Evolutionary conservation across 1,140 invertebrate genomes (phyloP), one percentile per base, ranked within the genome.

Genomic region (Zaprionus inermis): DNA sequence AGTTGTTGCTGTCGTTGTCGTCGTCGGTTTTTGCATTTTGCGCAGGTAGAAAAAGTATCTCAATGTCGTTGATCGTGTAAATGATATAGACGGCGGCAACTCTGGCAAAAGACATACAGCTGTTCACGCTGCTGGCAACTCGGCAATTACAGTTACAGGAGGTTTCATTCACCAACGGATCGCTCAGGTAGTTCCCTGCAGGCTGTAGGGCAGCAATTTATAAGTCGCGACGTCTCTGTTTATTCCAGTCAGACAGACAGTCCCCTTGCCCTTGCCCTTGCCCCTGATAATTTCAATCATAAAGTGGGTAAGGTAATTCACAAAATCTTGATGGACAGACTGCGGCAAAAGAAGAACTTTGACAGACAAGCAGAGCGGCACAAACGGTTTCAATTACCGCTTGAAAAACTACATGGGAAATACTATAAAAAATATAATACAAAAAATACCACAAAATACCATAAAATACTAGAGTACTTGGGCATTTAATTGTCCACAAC

Each of bases 21-120:
- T 5, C 10, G 30, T 9, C 30, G 30, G 10, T 32, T 32, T 32
- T 32, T 32, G 30, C 16, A 56, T 79, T 83, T 58, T 78, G 75
- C 76, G 77, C 83, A 81, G 72, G 74, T 76, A 65, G 30, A 63
- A 73, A 72, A 67, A 60, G 70, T 77, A 79, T 74, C 75, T 81
- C 55, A 60, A 46, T 72, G 67, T 61, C 70, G 36, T 54, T 38
- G 44, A 32, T 22, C 32, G 57, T 71, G 84, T 83, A 80, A 84
- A 72, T 72, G 77, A 80, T 89, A 88, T 72, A 72, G 44, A 66
- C 51, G 56, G 34, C 36, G 38, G 38, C 38, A 16, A 44, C 38
- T 44, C 38, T 44, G n/a, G n/a, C 38, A 10, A 60, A 11, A 22
- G 28, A 28, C 41, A 60, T 28, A 71, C 72, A 58, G 56, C 74